Base-by-base conservation (phyloP, 2,113 vertebrate genomes). In the Megaleporinus macrocephalus region DNA sequence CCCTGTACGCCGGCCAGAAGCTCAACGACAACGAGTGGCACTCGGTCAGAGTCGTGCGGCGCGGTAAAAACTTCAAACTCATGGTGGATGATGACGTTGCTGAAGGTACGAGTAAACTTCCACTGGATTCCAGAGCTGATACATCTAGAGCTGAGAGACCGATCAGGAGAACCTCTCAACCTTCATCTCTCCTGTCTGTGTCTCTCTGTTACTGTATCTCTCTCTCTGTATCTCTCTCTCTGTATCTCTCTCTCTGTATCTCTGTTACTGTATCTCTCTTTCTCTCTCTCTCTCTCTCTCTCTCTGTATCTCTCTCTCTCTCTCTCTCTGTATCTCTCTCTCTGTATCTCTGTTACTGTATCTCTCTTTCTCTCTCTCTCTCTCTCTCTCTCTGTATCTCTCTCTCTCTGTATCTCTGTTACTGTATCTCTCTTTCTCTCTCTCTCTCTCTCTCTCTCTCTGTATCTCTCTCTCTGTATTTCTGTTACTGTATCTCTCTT, bases 1-100 rank as follows among this genome's bases (percentile, higher is more conserved):
- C 96, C 69, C 95, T 99, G 82, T 98, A 97, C 79, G 98, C 98
- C 13, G 98, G 98, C 79, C 96, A 98, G 92, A 99, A 99, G 75
- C 95, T 99, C 89, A 99, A 98, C 71, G 96, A 99, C 94, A 98
- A 99, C 0, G 96, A 98, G 24, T 99, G 98, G 98, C 98, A 99
- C 92, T 96, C 97, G 0, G 97, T 99, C 1, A 94, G 96, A 13
- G 97, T 99, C 62, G 89, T 97, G 55, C 96, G 98, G 0, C 95
- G 97, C 30, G 98, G 97, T 90, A 98, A 98, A 89, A 95, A 91
- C 93, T 93, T 98, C 85, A 98, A 96, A 88, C 93, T 99, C 66
- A 96, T 93, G 0, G 98, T 99, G 91, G 98, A 99, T 70, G 96
- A 99, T 30, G 97, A 98, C 80, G 95, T 97, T 53, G 95, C 97